Evolutionary conservation across 2,888 invertebrate species (phyloP), one percentile per base, ranked within the genome.

Genomic region (Uloborus plumipes): DNA sequence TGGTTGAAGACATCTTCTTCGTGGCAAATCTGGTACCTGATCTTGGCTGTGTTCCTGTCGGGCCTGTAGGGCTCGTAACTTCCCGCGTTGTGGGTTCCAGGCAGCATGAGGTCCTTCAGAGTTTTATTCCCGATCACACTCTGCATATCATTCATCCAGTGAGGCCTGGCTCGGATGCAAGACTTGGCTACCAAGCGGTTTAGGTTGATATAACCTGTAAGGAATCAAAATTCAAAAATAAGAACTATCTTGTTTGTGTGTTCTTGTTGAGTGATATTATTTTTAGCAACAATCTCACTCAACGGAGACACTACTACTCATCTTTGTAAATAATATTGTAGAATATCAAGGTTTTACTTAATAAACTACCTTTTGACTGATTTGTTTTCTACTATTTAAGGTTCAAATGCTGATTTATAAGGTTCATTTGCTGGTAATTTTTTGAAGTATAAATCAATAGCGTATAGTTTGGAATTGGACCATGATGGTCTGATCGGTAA

Each of bases 1-100:
- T 96, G 95, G 0, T 93, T 92, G 94, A 94, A 95, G 67, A 95
- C 91, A 87, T 93, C 93, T 78, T 94, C 92, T 88, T 95, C 94
- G 88, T 96, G 95, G 59, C 92, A 92, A 71, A 91, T 87, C 15
- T 76, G 74, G 71, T 85, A 86, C 50, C 84, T 67, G 39, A 72
- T 77, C 39, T 82, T 74, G 31, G 85, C 65, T 0, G 73, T 78
- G 64, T 84, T 76, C 0, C 78, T 85, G 87, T 88, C 79, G 85
- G 91, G 90, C 90, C 90, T 89, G 89, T 89, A 87, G 51, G 89
- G 88, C 14, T 90, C 88, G 87, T 91, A 93, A 14, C 92, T 90
- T 6, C 92, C 93, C 0, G 93, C 92, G 88, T 93, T 93, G 87
- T 94, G 94, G 0, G 93, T 92, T 0, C 94, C 94, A 1, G 93